Evolutionary conservation across 2,797 vertebrate genomes (phyloP).

Genomic region (Okamejei kenojei): DNA sequence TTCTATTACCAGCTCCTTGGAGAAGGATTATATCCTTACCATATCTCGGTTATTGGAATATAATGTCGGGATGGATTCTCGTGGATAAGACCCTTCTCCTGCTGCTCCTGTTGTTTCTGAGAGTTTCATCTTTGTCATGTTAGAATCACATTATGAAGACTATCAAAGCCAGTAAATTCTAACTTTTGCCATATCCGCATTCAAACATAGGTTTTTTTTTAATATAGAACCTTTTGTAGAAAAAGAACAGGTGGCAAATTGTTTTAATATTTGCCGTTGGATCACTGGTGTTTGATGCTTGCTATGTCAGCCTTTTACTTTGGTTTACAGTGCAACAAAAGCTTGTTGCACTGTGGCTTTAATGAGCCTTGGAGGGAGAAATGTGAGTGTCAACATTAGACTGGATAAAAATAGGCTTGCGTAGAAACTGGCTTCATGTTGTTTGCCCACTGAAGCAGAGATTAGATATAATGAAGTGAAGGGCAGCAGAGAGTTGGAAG

Average conservation of each 20-base stretch:
- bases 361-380: not conserved
- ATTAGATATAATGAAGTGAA: slow-evolving; percentile 5
- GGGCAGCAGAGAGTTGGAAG: not conserved
- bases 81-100: too few species aligned
- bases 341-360: not conserved
- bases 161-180: not conserved
- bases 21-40: too few species aligned
- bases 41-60: too few species aligned
- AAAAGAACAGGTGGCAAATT: not conserved
- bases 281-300: not conserved
- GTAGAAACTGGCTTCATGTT: not conserved
- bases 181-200: too few species aligned
- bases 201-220: not conserved
- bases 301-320: not conserved
- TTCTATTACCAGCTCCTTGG: too few species aligned
- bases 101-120: too few species aligned
- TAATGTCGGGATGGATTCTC: too few species aligned
- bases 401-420: not conserved
- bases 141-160: too few species aligned
- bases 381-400: not conserved
- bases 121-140: too few species aligned
- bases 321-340: too few species aligned
- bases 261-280: not conserved
- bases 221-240: not conserved
- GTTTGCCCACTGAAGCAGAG: not conserved